A percentile compares a stretch with the other conserved stretches of the same genome.
Evolutionary conservation across 2,113 vertebrate species (phyloP).

Genomic region (Megalops atlanticus): DNA sequence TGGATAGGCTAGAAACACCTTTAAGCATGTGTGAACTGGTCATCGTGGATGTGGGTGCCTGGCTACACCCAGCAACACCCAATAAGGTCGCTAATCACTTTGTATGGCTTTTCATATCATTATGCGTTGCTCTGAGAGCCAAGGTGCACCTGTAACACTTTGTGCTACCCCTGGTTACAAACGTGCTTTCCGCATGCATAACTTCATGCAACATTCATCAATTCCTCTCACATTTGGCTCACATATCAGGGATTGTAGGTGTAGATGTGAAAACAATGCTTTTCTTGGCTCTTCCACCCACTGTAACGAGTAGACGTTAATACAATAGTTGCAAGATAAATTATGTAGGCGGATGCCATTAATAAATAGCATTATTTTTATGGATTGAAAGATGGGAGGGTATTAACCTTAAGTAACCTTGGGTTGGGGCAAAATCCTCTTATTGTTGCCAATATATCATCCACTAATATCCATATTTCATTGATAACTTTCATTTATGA

Average conservation of each 20-base stretch:
- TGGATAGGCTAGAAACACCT: no score
- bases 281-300: neutral
- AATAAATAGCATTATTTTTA: neutral
- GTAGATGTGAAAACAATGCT: neutral
- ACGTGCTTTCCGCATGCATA: neutral
- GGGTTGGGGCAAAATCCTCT: neutral
- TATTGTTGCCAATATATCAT: conserved; percentile 21
- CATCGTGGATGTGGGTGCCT: no score
- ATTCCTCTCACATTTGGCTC: neutral
- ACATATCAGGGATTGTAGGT: neutral
- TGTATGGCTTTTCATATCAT: neutral
- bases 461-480: conserved; percentile 50
- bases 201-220: neutral
- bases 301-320: no score
- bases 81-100: neutral
- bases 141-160: neutral
- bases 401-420: conserved; percentile 14
- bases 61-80: no score
- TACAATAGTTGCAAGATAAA: no score
- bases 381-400: conserved; percentile 1
- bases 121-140: neutral
- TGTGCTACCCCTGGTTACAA: neutral
- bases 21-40: no score
- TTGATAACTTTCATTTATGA: conserved; percentile 40
- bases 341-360: neutral